Base-by-base conservation (phyloP, 2,888 invertebrate species). In the Drepana falcataria region DNA sequence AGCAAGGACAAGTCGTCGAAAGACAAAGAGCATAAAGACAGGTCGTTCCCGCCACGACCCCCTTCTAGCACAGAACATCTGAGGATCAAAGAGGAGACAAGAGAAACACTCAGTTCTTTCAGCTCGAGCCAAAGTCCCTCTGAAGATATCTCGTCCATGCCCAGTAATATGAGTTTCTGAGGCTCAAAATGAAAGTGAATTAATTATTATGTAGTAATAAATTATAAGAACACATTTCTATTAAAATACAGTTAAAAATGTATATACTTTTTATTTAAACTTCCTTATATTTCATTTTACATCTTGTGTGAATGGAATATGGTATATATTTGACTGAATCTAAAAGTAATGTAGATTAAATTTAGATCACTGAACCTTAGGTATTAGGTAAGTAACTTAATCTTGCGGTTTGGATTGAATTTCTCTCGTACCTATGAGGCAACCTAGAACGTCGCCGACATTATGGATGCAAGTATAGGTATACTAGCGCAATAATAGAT, bases 111-210 rank as follows among this genome's bases (percentile, higher is more conserved):
- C 34, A 95, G 95, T 74, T 95, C 95, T 0, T 93, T 93, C 67
- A 95, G 95, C 79, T 95, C 95, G 0, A 95, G 95, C 57, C 95
- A 95, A 53, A 95, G 95, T 74, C 95, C 95, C 0, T 93, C 94
- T 0, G 91, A 88, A 54, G 92, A 91, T 62, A 66, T 86, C 6
- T 83, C 85, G 0, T 80, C 82, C 2, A 87, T 87, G 85, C 86
- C 85, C 7, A 83, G 81, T 54, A 88, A 85, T 71, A 87, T 89
- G 85, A 87, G 85, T 65, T 88, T 88, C 62, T 87, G 34, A 51
- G 35, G 2, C 34, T 40, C 34, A 40, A 33, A 37, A 35, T 49
- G 49, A 37, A 4, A 21, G 2, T 49, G 4, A 6, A 37, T 49
- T 33, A 33, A 33, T 1, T 33, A 4, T 48, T 48, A 33, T 4